These are phyloP conservation scores for Siniperca scherzeri DNA, from an alignment of 2,797 vertebrate genomes.

Conservation along the genomic window DNA sequence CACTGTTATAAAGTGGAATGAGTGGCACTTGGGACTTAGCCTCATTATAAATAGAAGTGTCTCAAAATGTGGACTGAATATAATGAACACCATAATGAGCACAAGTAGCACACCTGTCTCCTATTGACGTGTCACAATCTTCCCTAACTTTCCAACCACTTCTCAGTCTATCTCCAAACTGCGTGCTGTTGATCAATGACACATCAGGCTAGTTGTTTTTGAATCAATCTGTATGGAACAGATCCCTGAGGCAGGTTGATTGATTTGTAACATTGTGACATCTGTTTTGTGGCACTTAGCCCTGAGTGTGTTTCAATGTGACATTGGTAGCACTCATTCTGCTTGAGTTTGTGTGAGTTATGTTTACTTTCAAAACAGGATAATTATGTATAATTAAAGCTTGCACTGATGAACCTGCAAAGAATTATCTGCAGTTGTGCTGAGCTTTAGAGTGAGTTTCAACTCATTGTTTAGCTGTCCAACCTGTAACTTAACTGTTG, in stretches of 20 bases:
- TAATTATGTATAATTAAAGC: neutral
- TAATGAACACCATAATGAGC: conserved; percentile 30
- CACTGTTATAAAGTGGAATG: conserved; percentile 31
- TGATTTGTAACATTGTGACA: conserved; percentile 55
- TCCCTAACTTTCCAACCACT: conserved; percentile 22
- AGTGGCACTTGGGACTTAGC: conserved; percentile 17
- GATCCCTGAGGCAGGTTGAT: conserved; percentile 27
- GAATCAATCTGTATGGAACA: conserved; percentile 48
- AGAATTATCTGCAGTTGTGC: neutral
- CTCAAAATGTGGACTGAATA: conserved; percentile 41
- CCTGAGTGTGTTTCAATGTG: conserved; percentile 42
- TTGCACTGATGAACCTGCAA: neutral
- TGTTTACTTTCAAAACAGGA: neutral
- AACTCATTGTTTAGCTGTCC: no score
- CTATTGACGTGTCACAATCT: conserved; percentile 43
- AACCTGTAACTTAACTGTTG: no score
- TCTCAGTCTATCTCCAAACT: conserved; percentile 12
- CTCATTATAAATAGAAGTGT: conserved; percentile 39
- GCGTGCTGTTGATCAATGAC: conserved; percentile 43
- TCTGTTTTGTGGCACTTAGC: conserved; percentile 25
- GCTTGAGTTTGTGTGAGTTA: neutral
- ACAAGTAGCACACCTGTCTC: neutral
- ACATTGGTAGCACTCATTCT: conserved; percentile 22
- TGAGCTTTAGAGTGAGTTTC: neutral
- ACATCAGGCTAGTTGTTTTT: conserved; percentile 23